Percentiles rank a stretch among this genome's conserved stretches.
These are phyloP conservation scores for Clarias batrachus DNA, from an alignment of 2,113 vertebrate species.

Conservation along the genomic window DNA sequence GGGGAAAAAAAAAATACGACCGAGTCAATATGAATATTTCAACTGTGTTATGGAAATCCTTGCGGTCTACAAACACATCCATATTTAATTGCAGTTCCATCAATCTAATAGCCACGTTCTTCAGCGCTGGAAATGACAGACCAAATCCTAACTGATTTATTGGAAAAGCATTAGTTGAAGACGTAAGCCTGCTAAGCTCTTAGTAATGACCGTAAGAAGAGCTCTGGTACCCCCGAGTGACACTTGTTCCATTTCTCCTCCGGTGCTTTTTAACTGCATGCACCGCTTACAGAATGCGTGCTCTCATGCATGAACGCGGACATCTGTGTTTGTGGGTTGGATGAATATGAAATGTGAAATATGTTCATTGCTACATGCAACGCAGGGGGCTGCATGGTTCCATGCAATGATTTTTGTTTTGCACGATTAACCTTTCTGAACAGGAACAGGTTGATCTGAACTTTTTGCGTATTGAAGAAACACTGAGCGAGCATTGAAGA, in stretches of 20 bases:
- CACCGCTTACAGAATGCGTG: background rate
- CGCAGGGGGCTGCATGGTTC: background rate
- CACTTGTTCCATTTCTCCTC: conserved; percentile 14
- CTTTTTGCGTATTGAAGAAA: background rate
- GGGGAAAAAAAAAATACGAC: background rate
- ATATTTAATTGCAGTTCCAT: conserved; percentile 19
- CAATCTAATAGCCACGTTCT: background rate
- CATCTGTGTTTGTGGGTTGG: conserved; percentile 25
- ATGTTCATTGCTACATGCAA: background rate
- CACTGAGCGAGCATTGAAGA: background rate
- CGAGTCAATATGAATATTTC: conserved; percentile 12
- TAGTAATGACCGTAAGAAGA: conserved; percentile 3
- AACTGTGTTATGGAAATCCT: conserved; percentile 9
- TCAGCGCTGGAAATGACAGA: background rate
- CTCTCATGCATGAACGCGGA: conserved; percentile 33
- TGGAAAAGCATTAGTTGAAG: conserved; percentile 7
- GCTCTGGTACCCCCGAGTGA: conserved; percentile 19
- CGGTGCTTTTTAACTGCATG: conserved; percentile 4
- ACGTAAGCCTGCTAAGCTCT: background rate
- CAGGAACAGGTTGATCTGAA: conserved; percentile 15
- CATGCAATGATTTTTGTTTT: background rate
- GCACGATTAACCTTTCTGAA: background rate
- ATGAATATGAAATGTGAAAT: background rate
- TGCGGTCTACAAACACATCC: background rate
- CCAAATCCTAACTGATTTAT: conserved; percentile 5